Percentiles rank a stretch among this genome's conserved stretches.
Evolutionary conservation across 2,888 invertebrate genomes (phyloP).

Genomic region (Automeris io): DNA sequence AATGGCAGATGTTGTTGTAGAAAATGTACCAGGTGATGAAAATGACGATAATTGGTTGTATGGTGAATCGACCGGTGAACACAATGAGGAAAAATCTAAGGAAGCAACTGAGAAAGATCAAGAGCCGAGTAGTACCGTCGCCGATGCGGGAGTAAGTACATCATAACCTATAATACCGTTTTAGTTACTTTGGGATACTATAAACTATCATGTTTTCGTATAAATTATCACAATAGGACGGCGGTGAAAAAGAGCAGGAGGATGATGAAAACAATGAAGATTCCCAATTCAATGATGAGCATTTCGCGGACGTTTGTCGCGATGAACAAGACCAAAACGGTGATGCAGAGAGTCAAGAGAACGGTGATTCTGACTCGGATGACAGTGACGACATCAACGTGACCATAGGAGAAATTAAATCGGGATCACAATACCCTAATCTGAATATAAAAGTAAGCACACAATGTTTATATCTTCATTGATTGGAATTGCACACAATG

Average conservation of each 20-base stretch:
- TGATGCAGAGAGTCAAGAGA: slow-evolving; percentile 68
- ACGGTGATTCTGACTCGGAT: slow-evolving; percentile 80
- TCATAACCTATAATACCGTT: slow-evolving; percentile 21
- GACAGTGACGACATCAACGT: slow-evolving; percentile 93
- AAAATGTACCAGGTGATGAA: slow-evolving; percentile 67
- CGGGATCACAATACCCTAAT: slow-evolving; percentile 82
- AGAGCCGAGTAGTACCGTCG: slow-evolving; percentile 18
- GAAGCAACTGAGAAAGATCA: slow-evolving; percentile 31
- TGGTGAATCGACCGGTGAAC: slow-evolving; percentile 82
- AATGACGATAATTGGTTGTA: slow-evolving; percentile 94
- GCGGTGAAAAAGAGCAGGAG: slow-evolving; percentile 57
- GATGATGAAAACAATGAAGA: slow-evolving; percentile 69
- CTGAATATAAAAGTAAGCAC: slow-evolving; percentile 82
- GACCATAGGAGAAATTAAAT: slow-evolving; percentile 93
- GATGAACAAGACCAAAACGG: slow-evolving; percentile 57
- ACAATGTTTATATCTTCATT: no score
- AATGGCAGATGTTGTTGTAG: slow-evolving; percentile 62
- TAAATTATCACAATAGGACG: slow-evolving; percentile 7
- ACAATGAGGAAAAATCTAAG: slow-evolving; percentile 27
- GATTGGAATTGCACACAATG: no score
- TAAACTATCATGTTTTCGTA: not conserved
- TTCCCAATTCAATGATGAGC: slow-evolving; percentile 67
- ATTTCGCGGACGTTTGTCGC: slow-evolving; percentile 62
- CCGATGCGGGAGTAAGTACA: slow-evolving; percentile 22
- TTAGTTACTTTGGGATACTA: not conserved